These are phyloP conservation scores for Mormyrus iriodes DNA, from an alignment of 2,113 vertebrate genomes.

Conservation along the genomic window DNA sequence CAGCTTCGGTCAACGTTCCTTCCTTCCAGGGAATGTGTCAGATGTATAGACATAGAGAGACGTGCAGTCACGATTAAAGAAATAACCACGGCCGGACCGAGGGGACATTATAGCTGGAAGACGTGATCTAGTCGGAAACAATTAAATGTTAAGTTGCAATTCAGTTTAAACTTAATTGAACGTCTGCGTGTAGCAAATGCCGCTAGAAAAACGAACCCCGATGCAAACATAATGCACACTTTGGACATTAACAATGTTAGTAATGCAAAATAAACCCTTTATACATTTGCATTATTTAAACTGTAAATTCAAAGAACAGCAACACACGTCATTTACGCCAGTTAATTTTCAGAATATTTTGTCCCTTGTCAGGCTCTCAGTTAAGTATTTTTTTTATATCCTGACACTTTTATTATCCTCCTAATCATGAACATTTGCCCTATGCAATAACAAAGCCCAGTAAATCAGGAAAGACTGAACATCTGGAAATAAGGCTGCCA, in stretches of 20 bases:
- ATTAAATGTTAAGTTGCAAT: not conserved
- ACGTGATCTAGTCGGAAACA: not conserved
- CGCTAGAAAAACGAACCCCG: not conserved
- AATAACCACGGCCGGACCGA: not conserved
- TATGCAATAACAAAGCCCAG: not conserved
- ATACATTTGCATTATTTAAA: not conserved
- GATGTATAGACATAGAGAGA: not conserved
- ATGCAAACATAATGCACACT: not conserved
- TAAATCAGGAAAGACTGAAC: not conserved
- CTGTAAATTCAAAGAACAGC: not conserved
- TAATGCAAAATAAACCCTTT: not conserved
- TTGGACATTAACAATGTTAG: not conserved
- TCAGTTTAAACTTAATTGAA: not conserved
- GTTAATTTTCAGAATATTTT: not conserved
- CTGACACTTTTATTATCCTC: not conserved
- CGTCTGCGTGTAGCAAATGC: not conserved
- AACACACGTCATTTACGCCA: not conserved
- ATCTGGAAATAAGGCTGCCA: not conserved
- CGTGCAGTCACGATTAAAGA: not conserved
- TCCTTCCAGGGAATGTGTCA: not conserved
- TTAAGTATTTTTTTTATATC: not conserved
- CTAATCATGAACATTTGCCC: not conserved
- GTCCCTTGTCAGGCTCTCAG: not conserved
- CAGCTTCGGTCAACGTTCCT: not conserved
- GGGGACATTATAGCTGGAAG: not conserved